Evolutionary conservation across 1,140 invertebrate genomes (phyloP).

Genomic region (Drosophila simulans): DNA sequence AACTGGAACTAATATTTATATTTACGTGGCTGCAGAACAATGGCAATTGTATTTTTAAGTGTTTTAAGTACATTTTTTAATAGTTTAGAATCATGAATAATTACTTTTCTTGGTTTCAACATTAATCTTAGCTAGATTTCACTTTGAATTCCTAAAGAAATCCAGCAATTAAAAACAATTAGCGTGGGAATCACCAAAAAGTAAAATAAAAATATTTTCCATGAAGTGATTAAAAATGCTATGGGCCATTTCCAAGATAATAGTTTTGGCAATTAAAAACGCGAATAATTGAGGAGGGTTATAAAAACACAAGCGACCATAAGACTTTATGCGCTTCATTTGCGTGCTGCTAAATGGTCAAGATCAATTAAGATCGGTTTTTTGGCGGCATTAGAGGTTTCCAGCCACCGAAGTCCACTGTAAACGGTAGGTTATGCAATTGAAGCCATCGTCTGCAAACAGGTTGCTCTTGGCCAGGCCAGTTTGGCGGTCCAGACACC

Average conservation of each 20-base stretch:
- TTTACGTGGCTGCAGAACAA: too few relatives aligned
- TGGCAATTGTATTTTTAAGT: too few relatives aligned
- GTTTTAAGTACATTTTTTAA: too few relatives aligned
- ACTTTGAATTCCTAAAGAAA: too few relatives aligned
- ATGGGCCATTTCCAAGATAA: neutral
- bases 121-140: neutral
- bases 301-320: conserved; percentile 1
- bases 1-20: too few relatives aligned
- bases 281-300: conserved; percentile 4
- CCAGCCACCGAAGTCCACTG: conserved; percentile 12
- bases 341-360: conserved; percentile 41
- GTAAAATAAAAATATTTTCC: neutral
- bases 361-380: conserved; percentile 31
- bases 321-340: conserved; percentile 12
- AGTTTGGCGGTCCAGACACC: conserved; percentile 26
- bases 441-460: conserved; percentile 42
- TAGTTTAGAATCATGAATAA: too few relatives aligned
- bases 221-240: neutral
- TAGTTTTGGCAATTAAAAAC: conserved; percentile 1
- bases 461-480: conserved; percentile 40
- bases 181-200: neutral
- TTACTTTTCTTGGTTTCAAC: too few relatives aligned
- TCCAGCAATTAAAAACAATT: too few relatives aligned
- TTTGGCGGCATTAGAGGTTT: conserved; percentile 4
- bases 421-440: conserved; percentile 39